These are phyloP conservation scores for Lepidothrix coronata DNA, from an alignment of 2,113 vertebrate genomes.

Conservation along the genomic window DNA sequence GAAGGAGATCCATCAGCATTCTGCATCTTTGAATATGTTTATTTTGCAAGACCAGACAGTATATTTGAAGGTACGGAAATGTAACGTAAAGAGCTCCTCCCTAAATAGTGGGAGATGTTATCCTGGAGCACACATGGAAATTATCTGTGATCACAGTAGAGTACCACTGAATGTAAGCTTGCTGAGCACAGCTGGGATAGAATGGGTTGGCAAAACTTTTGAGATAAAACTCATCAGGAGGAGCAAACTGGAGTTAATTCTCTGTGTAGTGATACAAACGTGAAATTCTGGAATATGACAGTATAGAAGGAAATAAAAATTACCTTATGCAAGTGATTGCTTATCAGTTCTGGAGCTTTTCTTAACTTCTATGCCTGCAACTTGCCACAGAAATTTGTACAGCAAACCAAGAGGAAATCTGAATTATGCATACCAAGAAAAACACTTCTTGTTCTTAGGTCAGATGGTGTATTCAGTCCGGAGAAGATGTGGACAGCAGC, in stretches of 20 bases:
- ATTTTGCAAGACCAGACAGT: conserved; percentile 97
- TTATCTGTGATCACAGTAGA: background rate
- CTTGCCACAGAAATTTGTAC: background rate
- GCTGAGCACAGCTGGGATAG: background rate
- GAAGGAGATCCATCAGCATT: conserved; percentile 88
- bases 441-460: conserved; percentile 71
- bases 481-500: conserved; percentile 90
- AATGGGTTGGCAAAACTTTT: background rate
- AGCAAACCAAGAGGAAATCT: background rate
- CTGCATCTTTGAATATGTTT: conserved; percentile 99
- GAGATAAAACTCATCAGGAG: background rate
- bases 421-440: background rate
- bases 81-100: background rate
- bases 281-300: background rate
- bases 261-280: background rate
- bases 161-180: background rate
- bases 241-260: background rate
- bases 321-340: background rate
- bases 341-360: background rate
- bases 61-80: conserved; percentile 90
- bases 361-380: background rate
- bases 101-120: background rate
- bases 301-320: background rate
- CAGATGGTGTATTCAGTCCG: conserved; percentile 98
- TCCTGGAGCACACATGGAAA: background rate